A percentile compares a stretch with the other conserved stretches of the same genome.
Evolutionary conservation across 2,113 vertebrate species (phyloP).

Genomic region (Triplophysa dalaica): DNA sequence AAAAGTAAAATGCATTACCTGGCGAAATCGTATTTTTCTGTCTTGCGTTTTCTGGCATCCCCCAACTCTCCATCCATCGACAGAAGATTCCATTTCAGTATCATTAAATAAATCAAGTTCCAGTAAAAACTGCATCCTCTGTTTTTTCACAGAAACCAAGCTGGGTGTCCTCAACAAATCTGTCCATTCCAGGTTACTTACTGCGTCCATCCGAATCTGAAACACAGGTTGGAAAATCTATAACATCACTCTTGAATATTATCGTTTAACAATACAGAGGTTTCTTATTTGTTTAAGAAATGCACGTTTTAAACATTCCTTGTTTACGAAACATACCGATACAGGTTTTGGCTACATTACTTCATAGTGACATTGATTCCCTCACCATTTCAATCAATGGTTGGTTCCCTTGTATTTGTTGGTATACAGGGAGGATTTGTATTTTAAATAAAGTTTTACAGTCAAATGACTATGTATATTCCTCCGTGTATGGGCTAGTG

Average conservation of each 20-base stretch:
- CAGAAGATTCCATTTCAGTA: constrained; percentile 61
- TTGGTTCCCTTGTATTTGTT: background rate
- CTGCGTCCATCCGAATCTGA: constrained; percentile 69
- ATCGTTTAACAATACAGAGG: too few species aligned
- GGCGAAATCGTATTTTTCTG: constrained; percentile 48
- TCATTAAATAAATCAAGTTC: constrained; percentile 42
- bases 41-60: constrained; percentile 55
- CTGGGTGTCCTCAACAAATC: constrained; percentile 38
- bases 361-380: background rate
- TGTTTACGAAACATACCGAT: background rate
- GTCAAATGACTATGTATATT: constrained; percentile 37
- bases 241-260: background rate
- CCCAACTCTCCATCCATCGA: constrained; percentile 50
- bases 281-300: background rate
- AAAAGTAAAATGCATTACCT: constrained; percentile 65
- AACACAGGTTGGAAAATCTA: constrained; percentile 48
- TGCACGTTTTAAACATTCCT: background rate
- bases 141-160: constrained; percentile 40
- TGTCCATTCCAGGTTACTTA: constrained; percentile 50
- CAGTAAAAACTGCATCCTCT: constrained; percentile 50
- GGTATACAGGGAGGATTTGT: background rate
- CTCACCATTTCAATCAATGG: background rate
- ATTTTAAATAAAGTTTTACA: constrained; percentile 24
- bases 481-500: constrained; percentile 37
- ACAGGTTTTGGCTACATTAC: background rate